Evolutionary conservation across 2,888 invertebrate genomes (phyloP).

Genomic region (Dermolepida albohirtum): DNA sequence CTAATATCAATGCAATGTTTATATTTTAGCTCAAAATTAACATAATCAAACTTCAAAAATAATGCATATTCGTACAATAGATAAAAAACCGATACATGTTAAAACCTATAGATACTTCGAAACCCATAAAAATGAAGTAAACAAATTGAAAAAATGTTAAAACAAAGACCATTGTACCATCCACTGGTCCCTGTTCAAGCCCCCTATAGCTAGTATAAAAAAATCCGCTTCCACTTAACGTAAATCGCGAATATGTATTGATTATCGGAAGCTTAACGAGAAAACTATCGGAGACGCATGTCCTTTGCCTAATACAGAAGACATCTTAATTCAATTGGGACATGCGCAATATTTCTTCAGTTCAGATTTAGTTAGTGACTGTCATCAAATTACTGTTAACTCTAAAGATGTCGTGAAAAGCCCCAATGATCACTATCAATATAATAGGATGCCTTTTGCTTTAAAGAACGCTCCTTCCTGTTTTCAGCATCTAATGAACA

Average conservation of each 20-base stretch:
- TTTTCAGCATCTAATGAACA: slow-evolving; percentile 60
- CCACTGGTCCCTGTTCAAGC: slow-evolving; percentile 48
- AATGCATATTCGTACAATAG: too few relatives aligned
- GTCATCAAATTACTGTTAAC: slow-evolving; percentile 58
- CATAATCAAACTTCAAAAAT: background rate
- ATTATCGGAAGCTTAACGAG: slow-evolving; percentile 59
- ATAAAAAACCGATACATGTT: slow-evolving; percentile 52
- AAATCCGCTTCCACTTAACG: slow-evolving; percentile 53
- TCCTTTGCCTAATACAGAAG: slow-evolving; percentile 35
- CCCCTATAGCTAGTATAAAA: slow-evolving; percentile 57
- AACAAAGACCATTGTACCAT: slow-evolving; percentile 53
- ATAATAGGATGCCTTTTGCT: slow-evolving; percentile 59
- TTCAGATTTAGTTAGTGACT: slow-evolving; percentile 58
- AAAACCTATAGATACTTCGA: slow-evolving; percentile 59
- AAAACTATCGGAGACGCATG: slow-evolving; percentile 57
- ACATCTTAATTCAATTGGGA: slow-evolving; percentile 59
- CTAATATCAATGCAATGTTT: background rate
- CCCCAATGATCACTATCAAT: slow-evolving; percentile 48
- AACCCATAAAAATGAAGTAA: slow-evolving; percentile 56
- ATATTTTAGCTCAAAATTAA: too few relatives aligned
- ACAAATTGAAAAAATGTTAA: slow-evolving; percentile 55
- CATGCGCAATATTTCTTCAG: slow-evolving; percentile 58
- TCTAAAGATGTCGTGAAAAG: slow-evolving; percentile 56
- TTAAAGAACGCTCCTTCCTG: slow-evolving; percentile 62
- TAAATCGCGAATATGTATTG: slow-evolving; percentile 58